These are phyloP conservation scores for Progne subis DNA, from an alignment of 2,113 vertebrate species.

Conservation along the genomic window DNA sequence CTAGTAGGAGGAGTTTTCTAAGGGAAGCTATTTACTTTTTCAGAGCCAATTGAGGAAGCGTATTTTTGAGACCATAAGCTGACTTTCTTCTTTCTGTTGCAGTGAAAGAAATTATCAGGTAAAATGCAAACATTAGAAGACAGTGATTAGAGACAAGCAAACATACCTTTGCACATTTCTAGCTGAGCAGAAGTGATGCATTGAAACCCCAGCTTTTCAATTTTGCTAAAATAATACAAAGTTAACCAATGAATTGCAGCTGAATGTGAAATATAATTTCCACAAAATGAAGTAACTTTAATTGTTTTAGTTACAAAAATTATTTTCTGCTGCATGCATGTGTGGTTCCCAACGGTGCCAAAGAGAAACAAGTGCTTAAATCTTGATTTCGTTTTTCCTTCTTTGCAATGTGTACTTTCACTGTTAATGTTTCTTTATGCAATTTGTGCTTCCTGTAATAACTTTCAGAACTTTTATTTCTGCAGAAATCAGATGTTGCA, in stretches of 20 bases:
- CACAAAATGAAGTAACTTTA: neutral
- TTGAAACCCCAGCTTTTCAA: neutral
- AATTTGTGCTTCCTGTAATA: neutral
- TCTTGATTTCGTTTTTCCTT: neutral
- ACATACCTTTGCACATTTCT: neutral
- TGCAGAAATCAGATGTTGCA: neutral
- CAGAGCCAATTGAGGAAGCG: neutral
- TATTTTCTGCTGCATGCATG: neutral
- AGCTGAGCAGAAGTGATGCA: neutral
- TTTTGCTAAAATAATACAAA: neutral
- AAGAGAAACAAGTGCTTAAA: neutral
- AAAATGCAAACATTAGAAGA: neutral
- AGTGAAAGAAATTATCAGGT: neutral
- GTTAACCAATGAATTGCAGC: neutral
- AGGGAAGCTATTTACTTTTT: neutral
- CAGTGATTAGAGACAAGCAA: neutral
- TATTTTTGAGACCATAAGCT: neutral
- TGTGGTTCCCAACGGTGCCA: neutral
- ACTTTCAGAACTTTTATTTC: neutral
- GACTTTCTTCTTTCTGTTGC: neutral
- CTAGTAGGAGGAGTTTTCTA: neutral
- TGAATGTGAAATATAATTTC: neutral
- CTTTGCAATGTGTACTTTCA: neutral
- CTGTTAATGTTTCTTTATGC: neutral
- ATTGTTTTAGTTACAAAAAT: conserved; percentile 16